Evolutionary conservation across 2,888 invertebrate genomes (phyloP).

Genomic region (Dendrolimus houi): DNA sequence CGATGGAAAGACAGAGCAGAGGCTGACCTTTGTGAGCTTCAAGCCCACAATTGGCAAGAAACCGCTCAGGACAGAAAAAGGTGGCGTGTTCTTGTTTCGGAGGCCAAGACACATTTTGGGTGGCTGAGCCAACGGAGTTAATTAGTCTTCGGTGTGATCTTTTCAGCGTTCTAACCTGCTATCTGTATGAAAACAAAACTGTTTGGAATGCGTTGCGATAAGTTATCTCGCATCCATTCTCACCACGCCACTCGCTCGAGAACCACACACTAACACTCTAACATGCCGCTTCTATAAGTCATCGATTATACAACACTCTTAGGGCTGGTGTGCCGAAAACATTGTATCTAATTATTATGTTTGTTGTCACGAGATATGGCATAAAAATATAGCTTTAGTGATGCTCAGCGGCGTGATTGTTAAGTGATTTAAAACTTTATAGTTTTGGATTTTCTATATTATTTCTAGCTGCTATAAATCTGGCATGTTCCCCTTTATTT

Average conservation of each 20-base stretch:
- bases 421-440: too few species aligned
- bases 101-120: too few species aligned
- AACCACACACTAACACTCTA: constrained; percentile 9
- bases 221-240: constrained; percentile 32
- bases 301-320: constrained; percentile 23
- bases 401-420: neutral
- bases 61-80: too few species aligned
- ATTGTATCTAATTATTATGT: constrained; percentile 20
- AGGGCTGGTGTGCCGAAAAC: constrained; percentile 19
- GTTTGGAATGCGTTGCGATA: constrained; percentile 27
- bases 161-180: constrained; percentile 7
- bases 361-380: constrained; percentile 20
- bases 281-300: constrained; percentile 21
- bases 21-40: too few species aligned
- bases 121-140: too few species aligned
- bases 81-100: too few species aligned
- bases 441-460: too few species aligned
- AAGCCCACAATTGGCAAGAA: too few species aligned
- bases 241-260: constrained; percentile 20
- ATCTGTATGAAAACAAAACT: constrained; percentile 21
- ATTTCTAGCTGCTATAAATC: too few species aligned
- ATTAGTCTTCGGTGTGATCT: neutral
- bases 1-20: too few species aligned
- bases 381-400: constrained; percentile 2
- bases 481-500: too few species aligned